A percentile compares a stretch with the other conserved stretches of the same genome.
These are phyloP conservation scores for Limnephilus lunatus DNA, from an alignment of 2,888 invertebrate species.

Conservation along the genomic window DNA sequence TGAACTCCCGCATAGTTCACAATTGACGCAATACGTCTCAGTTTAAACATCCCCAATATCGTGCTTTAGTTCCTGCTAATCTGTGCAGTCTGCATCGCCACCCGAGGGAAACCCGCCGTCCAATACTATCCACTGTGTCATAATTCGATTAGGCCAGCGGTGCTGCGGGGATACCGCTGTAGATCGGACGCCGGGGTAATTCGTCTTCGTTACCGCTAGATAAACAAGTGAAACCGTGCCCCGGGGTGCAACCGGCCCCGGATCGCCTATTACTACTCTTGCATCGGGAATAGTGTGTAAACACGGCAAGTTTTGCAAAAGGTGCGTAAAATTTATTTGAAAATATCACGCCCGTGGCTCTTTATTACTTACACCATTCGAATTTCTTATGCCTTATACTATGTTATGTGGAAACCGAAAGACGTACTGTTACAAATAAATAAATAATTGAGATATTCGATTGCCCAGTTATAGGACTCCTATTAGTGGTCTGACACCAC, in stretches of 20 bases:
- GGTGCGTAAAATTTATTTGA: background rate
- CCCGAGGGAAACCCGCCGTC: background rate
- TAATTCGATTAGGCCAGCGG: slow-evolving; percentile 33
- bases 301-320: background rate
- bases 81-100: background rate
- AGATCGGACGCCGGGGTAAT: slow-evolving; percentile 15
- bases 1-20: background rate
- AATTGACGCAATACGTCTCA: slow-evolving; percentile 17
- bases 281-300: background rate
- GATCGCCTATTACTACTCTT: slow-evolving; percentile 7
- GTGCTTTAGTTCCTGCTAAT: background rate
- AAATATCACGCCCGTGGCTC: background rate
- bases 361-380: no score
- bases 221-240: slow-evolving; percentile 38
- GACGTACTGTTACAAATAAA: no score
- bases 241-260: slow-evolving; percentile 18
- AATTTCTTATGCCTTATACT: no score
- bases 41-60: background rate
- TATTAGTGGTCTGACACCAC: background rate
- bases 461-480: background rate
- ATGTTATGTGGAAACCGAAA: no score
- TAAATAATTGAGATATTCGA: background rate
- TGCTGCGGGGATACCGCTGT: background rate
- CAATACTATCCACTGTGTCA: slow-evolving; percentile 12
- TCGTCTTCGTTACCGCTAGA: slow-evolving; percentile 40